Evolutionary conservation across 2,113 vertebrate genomes (phyloP), one percentile per base, ranked within the genome.

Genomic region (Promerops cafer): DNA sequence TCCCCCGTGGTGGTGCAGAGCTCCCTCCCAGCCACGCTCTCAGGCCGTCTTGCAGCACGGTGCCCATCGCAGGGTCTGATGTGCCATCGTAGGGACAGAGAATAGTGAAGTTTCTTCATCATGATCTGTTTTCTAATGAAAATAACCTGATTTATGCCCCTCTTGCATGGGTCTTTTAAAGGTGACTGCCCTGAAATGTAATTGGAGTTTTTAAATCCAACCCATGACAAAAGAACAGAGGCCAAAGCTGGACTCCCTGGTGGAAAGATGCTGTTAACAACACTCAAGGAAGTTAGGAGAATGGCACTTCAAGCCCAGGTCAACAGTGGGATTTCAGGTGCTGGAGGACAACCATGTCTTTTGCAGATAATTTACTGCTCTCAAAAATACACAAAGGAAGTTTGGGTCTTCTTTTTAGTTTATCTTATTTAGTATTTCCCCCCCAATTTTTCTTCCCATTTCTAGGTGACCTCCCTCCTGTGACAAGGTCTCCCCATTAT

Each of bases 401-500:
- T 97, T 92, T 95, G 75, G 74, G 40, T 77, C 57, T 23, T 86
- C 75, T 64, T 83, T 94, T 93, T 63, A 92, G 89, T 91, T 93
- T 91, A 89, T 79, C 72, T 91, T 87, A 85, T 92, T 93, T 94
- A 91, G 75, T 78, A 68, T 93, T 95, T 93, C 39, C 53, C 71
- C 89, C 90, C 92, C 72, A 76, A 90, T 97, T 96, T 95, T 97
- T 97, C 97, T 96, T 97, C 65, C 78, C 0, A 0, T 93, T 97
- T 96, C 95, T 94, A 95, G 95, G 93, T 96, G 96, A 97, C 97
- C 97, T 97, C 94, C 23, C 87, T 97, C 52, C 70, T 57, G 60
- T 93, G 97, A 97, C 97, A 97, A 97, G 96, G 97, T 97, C 96
- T 97, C 82, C 95, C 96, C 92, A 97, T 96, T 92, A 93, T 74